Evolutionary conservation across 23 tunicate species (phyloP), one percentile per base, ranked within the genome.

Genomic region (Clavelina lepadiformis): DNA sequence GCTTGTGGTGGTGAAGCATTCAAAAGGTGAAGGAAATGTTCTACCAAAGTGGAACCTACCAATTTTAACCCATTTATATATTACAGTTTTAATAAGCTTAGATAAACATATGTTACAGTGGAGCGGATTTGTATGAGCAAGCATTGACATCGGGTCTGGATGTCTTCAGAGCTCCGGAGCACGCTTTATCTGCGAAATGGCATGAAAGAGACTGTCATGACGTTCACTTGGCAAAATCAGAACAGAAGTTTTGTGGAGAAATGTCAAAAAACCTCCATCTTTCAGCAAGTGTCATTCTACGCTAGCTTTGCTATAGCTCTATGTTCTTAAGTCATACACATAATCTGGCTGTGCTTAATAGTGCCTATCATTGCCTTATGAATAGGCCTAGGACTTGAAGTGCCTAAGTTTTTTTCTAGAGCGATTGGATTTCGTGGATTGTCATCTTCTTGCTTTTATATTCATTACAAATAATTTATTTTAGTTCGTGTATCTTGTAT

Each of bases 91-190:
- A 32, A 29, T 18, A 41, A 41, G 49, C 15, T 41, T 41, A 41
- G 13, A 8, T 8, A 8, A 41, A 8, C 15, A 8, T 41, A 15
- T 41, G 11, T 8, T 15, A 41, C 65, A 89, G 97, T 56, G 97
- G 97, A 2, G 79, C 64, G 18, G 83, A 81, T 30, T 51, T 89
- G 28, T 81, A 56, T 41, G 84, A 75, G 58, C 59, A 69, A 63
- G 72, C 89, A 19, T 49, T 81, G 31, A 25, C 80, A 6, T 71
- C 97, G 35, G 97, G 89, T 20, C 76, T 89, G 29, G 89, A 89
- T 33, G 89, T 76, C 51, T 89, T 89, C 57, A 79, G 97, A 13
- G 83, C 97, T 5, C 97, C 97, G 32, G 89, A 89, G 74, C 86
- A 86, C 27, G 67, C 95, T 7, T 38, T 86, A 22, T 46, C 71